A percentile compares a stretch with the other conserved stretches of the same genome.
Conservation (phyloP, 2,113 vertebrate genomes). For the Plecotus auritus region DNA sequence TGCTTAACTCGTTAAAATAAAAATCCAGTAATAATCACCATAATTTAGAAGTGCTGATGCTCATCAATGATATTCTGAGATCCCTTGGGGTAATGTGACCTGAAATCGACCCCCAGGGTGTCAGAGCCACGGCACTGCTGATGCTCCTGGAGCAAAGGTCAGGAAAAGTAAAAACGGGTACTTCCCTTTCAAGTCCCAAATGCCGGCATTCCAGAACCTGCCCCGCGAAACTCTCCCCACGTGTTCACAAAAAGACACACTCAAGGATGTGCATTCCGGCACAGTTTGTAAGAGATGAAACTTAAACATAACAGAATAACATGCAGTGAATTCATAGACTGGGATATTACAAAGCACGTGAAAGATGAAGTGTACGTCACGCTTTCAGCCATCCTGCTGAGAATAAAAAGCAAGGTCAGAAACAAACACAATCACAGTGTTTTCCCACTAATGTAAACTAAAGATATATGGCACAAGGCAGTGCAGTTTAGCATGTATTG, state of each 20-base stretch:
- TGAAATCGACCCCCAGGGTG: neutral
- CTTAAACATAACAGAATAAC: neutral
- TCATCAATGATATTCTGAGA: neutral
- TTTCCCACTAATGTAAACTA: too few species aligned
- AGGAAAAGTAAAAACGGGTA: neutral
- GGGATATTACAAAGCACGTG: neutral
- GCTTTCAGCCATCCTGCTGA: neutral
- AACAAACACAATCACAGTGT: rapidly evolving
- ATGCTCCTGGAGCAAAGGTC: neutral
- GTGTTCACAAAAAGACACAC: neutral
- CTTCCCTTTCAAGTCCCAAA: neutral
- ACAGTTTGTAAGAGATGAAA: neutral
- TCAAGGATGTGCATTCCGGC: too few species aligned
- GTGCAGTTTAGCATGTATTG: neutral
- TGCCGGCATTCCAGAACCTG: neutral
- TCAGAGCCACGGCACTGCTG: rapidly evolving
- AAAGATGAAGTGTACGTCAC: rapidly evolving
- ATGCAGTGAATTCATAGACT: neutral
- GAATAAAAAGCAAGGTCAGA: neutral
- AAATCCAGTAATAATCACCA: neutral
- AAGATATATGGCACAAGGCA: neutral
- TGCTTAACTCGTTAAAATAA: neutral
- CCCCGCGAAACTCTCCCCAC: neutral
- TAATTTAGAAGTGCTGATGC: neutral
- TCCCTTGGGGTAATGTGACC: neutral